phyloP scores from a whole-genome alignment of 2,888 invertebrate species.

The Hermodice carunculata region DNA sequence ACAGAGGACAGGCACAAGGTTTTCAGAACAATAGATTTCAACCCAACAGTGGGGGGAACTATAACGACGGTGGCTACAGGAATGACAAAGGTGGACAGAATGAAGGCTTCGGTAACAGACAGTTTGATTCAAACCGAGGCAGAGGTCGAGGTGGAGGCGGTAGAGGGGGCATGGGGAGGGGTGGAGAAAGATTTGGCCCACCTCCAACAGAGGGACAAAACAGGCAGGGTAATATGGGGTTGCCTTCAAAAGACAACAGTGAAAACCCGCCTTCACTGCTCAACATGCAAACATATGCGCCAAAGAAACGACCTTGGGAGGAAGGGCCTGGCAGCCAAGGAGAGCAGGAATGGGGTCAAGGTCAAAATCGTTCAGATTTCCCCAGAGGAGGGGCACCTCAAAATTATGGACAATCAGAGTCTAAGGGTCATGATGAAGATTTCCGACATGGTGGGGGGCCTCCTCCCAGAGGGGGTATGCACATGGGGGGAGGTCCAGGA shows the following conservation, averaged over 20 bases:
- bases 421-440: background rate
- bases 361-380: too few species aligned
- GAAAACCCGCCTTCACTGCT: constrained; percentile 5
- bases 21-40: background rate
- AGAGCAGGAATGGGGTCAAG: background rate
- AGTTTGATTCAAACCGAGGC: background rate
- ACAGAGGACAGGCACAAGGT: background rate
- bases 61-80: background rate
- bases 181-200: background rate
- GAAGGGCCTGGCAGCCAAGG: constrained; percentile 8
- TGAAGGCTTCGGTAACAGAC: background rate
- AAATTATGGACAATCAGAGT: constrained; percentile 1
- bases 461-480: background rate
- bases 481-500: background rate
- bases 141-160: constrained; percentile 14
- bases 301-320: constrained; percentile 13
- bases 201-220: too few species aligned
- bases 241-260: too few species aligned
- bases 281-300: background rate
- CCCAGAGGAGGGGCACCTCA: background rate
- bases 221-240: too few species aligned
- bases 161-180: background rate
- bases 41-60: background rate
- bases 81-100: background rate
- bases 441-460: background rate